Evolutionary conservation across 1,140 invertebrate genomes (phyloP), one percentile per base, ranked within the genome.

Genomic region (Lordiphosa stackelbergi): DNA sequence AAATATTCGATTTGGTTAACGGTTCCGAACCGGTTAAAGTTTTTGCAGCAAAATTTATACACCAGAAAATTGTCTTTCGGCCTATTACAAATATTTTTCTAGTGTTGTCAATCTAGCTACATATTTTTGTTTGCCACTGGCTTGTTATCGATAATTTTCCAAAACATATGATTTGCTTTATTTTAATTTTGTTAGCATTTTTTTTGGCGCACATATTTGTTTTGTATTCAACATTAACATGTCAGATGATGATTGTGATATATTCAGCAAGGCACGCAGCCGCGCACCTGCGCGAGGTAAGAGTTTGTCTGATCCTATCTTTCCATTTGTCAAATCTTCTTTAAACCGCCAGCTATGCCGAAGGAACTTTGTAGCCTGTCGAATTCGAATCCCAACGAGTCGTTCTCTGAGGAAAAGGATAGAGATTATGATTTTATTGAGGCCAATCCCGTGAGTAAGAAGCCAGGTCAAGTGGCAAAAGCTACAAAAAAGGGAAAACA

Each of bases 231-330:
- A n/a, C 11, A 5, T 0, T 8, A 52, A 19, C 38, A 79, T 79
- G 74, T 79, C 74, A 0, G 74, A 79, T 40, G 74, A 79, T 45
- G 74, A 79, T 12, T 71, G 24, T 37, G 74, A 79, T 53, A 68
- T 79, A 36, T 79, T 79, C 9, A 63, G 68, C 37, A 40, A 69
- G n/a, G 52, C 40, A 4, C 36, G 35, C 24, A 60, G 16, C 5
- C 48, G 53, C 13, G 22, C 13, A 16, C 48, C 42, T 0, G 28
- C 5, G 4, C 35, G 38, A 37, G 61, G 74, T 79, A 46, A 53
- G 55, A 2, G 13, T 10, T 4, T 6, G n/a, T 8, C 1, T 1
- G 0, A n/a, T 6, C 6, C n/a, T 16, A 22, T 6, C 9, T 4
- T 5, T 0, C 12, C 7, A 3, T 2, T 6, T 6, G 10, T 35